Evolutionary conservation across 1,140 invertebrate genomes (phyloP).

Genomic region (Bombus terrestris): DNA sequence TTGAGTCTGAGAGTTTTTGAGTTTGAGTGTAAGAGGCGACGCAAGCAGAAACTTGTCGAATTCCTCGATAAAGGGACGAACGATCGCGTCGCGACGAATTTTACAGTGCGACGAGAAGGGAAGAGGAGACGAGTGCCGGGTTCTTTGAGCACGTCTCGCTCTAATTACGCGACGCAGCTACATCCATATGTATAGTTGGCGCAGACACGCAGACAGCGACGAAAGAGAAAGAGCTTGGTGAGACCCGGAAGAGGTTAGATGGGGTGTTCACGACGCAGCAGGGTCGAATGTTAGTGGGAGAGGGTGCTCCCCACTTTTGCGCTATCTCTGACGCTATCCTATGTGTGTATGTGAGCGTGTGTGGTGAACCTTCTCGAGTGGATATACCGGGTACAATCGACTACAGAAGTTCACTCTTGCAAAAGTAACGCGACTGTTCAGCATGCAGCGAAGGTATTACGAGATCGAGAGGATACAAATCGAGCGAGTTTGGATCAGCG

Average conservation of each 20-base stretch:
- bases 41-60: conserved; percentile 5
- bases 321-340: not conserved
- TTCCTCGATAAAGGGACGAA: conserved; percentile 43
- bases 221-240: conserved; percentile 43
- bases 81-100: conserved; percentile 58
- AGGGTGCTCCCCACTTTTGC: not conserved
- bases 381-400: conserved; percentile 53
- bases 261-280: conserved; percentile 57
- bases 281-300: conserved; percentile 4
- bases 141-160: conserved; percentile 72
- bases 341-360: not conserved
- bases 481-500: conserved; percentile 17
- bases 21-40: not conserved
- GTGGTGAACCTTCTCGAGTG: conserved; percentile 30
- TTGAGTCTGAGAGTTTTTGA: no score
- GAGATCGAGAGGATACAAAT: not conserved
- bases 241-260: conserved; percentile 38
- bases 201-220: conserved; percentile 29
- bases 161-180: conserved; percentile 68
- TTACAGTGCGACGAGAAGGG: conserved; percentile 36
- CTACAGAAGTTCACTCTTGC: conserved; percentile 45
- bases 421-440: conserved; percentile 39
- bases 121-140: conserved; percentile 7
- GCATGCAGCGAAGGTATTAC: not conserved
- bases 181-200: conserved; percentile 45